A percentile compares a stretch with the other conserved stretches of the same genome.
These are phyloP conservation scores for Campylorhamphus procurvoides DNA, from an alignment of 2,113 vertebrate species.

Conservation along the genomic window DNA sequence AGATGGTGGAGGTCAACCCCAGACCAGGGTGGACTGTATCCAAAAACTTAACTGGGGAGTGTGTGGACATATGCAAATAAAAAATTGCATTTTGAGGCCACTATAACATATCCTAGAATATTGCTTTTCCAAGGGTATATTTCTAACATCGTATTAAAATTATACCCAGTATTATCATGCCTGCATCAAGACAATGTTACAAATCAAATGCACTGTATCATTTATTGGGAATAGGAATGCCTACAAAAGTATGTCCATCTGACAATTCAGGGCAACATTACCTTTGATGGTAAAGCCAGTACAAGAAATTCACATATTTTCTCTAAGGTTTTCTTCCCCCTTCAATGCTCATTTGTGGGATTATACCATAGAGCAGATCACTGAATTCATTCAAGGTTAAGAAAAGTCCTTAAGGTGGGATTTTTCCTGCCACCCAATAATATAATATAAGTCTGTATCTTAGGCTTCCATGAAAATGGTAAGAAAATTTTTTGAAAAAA, in stretches of 20 bases:
- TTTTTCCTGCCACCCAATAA: neutral
- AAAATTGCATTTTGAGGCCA: neutral
- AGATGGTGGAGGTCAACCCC: neutral
- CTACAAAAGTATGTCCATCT: neutral
- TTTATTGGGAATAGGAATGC: neutral
- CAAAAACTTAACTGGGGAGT: neutral
- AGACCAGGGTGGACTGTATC: neutral
- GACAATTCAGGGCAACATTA: neutral
- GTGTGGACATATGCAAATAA: neutral
- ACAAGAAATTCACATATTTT: neutral
- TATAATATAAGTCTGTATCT: neutral
- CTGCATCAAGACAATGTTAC: accelerated
- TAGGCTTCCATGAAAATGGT: neutral
- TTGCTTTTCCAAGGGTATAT: accelerated
- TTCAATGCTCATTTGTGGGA: neutral
- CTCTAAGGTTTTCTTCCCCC: neutral
- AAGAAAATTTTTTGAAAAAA: neutral
- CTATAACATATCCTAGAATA: neutral
- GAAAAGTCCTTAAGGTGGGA: accelerated
- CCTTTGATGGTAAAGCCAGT: neutral
- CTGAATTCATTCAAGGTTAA: neutral
- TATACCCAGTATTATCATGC: neutral
- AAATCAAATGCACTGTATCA: neutral
- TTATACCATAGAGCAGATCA: neutral
- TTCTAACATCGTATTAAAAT: neutral